phyloP scores from a whole-genome alignment of 2,797 vertebrate species.

The Phalloptychus januarius region DNA sequence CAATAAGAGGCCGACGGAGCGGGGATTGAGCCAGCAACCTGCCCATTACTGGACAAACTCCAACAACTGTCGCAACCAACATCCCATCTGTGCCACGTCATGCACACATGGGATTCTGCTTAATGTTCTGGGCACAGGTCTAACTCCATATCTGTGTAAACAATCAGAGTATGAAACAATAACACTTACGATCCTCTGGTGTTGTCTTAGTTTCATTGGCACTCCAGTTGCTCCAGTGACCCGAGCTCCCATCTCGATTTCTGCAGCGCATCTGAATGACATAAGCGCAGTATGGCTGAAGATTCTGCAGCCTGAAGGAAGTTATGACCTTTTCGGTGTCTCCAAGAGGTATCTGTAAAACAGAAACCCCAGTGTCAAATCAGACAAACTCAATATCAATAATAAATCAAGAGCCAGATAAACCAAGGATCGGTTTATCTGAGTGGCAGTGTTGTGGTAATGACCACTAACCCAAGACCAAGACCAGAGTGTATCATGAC shows the following conservation, averaged over 20 bases:
- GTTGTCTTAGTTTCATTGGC: constrained; percentile 75
- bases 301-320: constrained; percentile 87
- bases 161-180: not conserved
- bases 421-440: not conserved
- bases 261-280: constrained; percentile 85
- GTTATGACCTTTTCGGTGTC: constrained; percentile 72
- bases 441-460: too few relatives aligned
- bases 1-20: too few relatives aligned
- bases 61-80: too few relatives aligned
- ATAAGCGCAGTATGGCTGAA: constrained; percentile 85
- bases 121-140: not conserved
- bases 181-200: constrained; percentile 84
- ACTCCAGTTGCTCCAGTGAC: constrained; percentile 94
- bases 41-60: too few relatives aligned
- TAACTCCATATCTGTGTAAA: not conserved
- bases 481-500: too few relatives aligned
- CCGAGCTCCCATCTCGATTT: constrained; percentile 2
- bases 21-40: too few relatives aligned
- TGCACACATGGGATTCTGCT: not conserved
- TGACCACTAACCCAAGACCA: too few relatives aligned
- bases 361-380: not conserved
- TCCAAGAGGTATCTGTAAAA: constrained; percentile 80
- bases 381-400: not conserved
- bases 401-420: too few relatives aligned
- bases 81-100: not conserved